Evolutionary conservation across 2,888 invertebrate genomes (phyloP), one percentile per base, ranked within the genome.

Genomic region (Diarsia brunnea): DNA sequence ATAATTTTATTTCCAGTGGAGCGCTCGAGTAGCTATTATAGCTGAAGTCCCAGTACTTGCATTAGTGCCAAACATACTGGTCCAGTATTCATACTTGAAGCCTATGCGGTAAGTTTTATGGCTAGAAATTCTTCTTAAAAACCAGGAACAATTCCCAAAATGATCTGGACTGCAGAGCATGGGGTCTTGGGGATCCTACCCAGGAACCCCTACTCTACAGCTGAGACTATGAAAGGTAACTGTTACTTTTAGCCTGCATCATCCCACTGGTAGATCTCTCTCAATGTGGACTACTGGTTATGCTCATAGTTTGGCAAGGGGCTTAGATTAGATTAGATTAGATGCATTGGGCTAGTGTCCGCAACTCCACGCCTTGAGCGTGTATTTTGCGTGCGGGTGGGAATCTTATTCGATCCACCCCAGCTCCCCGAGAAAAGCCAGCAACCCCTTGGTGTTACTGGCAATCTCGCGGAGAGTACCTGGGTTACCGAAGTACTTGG

Each of bases 11-110:
- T 97, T 91, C 55, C 94, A 98, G 98, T 98, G 98, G 98, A 98
- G 98, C 90, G 94, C 97, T 75, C 98, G 97, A 91, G 98, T 98
- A 43, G 98, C 98, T 0, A 95, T 97, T 84, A 98, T 98, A 84
- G 98, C 98, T 2, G 98, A 99, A 95, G 97, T 99, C 10, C 97
- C 98, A 21, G 95, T 97, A 2, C 94, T 98, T 58, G 97, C 98
- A 12, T 95, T 98, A 75, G 95, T 99, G 78, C 99, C 99, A 69
- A 98, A 98, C 91, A 96, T 97, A 74, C 93, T 98, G 69, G 97
- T 98, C 5, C 98, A 99, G 92, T 96, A 97, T 79, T 97, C 97
- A 70, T 98, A 98, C 88, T 95, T 99, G 84, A 97, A 97, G 75
- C 98, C 98, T 24, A 98, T 98, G 97, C 97, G 98, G 97, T 98